A percentile compares a stretch with the other conserved stretches of the same genome.
phyloP scores from a whole-genome alignment of 1,140 invertebrate species.

The Solenopsis fugax region DNA sequence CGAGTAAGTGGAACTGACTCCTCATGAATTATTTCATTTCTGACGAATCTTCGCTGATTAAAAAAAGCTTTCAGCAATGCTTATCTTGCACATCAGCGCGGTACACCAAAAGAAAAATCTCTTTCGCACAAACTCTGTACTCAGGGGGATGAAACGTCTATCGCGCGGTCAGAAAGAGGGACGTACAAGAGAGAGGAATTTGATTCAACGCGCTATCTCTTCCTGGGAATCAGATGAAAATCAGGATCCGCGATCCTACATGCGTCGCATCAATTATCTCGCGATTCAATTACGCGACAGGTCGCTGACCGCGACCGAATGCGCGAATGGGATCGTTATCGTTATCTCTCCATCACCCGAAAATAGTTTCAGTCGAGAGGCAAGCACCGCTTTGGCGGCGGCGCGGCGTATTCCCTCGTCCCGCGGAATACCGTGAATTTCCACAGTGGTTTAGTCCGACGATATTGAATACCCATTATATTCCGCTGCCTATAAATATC shows the following conservation, averaged over 20 bases:
- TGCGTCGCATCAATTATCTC: conserved; percentile 28
- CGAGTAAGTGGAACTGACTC: background rate
- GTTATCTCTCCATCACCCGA: background rate
- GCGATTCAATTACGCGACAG: conserved; percentile 55
- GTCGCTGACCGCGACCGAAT: background rate
- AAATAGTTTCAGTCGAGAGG: conserved; percentile 11
- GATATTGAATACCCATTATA: conserved; percentile 56
- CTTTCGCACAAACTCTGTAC: background rate
- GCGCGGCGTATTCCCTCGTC: background rate
- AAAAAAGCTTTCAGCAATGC: background rate
- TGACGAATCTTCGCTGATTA: background rate
- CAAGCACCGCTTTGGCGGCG: background rate
- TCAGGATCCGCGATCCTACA: conserved; percentile 1
- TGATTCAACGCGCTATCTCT: conserved; percentile 34
- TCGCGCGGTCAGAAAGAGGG: background rate
- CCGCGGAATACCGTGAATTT: conserved; percentile 36
- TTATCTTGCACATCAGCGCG: background rate
- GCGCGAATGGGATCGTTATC: conserved; percentile 36
- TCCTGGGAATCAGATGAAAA: conserved; percentile 35
- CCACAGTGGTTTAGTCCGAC: conserved; percentile 15
- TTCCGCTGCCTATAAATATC: conserved; percentile 32
- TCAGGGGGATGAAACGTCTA: background rate
- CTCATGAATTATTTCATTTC: background rate
- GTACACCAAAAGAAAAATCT: background rate
- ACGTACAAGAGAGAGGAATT: background rate